Evolutionary conservation across 1,140 invertebrate species (phyloP).

Genomic region (Tetramorium parvispinum): DNA sequence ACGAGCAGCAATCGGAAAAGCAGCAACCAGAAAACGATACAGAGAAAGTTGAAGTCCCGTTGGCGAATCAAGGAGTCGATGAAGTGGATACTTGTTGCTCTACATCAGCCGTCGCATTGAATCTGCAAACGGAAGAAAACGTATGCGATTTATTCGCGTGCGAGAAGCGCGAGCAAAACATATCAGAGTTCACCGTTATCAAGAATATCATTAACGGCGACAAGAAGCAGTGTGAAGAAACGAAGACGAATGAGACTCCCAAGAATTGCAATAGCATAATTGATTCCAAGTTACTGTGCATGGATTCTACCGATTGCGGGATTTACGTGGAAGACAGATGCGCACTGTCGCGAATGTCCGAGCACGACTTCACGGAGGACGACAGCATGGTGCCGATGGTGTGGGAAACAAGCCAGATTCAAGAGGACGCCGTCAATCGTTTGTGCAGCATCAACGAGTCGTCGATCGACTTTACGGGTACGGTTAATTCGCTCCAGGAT

Average conservation of each 20-base stretch:
- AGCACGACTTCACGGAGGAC: constrained; percentile 42
- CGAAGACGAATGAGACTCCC: not conserved
- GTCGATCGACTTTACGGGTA: constrained; percentile 16
- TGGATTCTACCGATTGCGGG: constrained; percentile 40
- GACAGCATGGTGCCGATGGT: constrained; percentile 47
- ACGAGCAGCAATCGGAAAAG: not conserved
- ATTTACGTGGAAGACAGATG: constrained; percentile 31
- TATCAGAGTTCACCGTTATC: constrained; percentile 49
- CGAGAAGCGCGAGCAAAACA: constrained; percentile 37
- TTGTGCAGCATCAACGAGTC: constrained; percentile 33
- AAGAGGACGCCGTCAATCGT: constrained; percentile 47
- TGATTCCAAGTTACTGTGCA: constrained; percentile 39
- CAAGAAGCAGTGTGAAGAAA: not conserved
- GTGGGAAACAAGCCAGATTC: constrained; percentile 50
- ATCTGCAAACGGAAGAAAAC: not conserved
- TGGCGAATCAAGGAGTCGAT: not conserved
- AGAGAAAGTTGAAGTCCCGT: not conserved
- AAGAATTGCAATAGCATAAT: not conserved
- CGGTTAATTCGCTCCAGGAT: constrained; percentile 20
- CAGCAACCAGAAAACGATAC: not conserved
- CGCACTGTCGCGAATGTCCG: not conserved
- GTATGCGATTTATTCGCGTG: constrained; percentile 34
- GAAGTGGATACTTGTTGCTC: not conserved
- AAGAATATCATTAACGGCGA: constrained; percentile 34
- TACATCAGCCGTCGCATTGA: not conserved